These are phyloP conservation scores for Muschampia staudingeri DNA, from an alignment of 2,888 invertebrate genomes.

Conservation along the genomic window DNA sequence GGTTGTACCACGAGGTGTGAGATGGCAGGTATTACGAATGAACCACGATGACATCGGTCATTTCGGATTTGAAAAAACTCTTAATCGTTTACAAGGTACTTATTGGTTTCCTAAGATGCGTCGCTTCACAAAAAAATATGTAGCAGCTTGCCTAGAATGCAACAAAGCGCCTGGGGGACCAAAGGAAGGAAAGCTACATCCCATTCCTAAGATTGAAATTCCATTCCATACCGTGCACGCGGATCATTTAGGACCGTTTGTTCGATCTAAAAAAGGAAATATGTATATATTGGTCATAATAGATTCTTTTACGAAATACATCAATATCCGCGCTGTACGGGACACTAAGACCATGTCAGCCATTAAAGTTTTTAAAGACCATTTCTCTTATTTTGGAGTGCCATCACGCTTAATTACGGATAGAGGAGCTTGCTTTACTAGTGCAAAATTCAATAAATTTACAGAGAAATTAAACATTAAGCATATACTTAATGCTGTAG, in stretches of 20 bases:
- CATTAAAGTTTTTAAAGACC: conserved; percentile 56
- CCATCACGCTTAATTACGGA: conserved; percentile 65
- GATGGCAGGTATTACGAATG: conserved; percentile 60
- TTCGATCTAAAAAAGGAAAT: conserved; percentile 55
- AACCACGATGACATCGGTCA: conserved; percentile 64
- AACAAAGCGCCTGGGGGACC: background rate
- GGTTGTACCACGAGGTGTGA: conserved; percentile 65
- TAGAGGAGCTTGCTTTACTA: conserved; percentile 60
- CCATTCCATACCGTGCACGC: background rate
- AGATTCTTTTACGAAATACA: conserved; percentile 62
- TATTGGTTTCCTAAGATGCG: conserved; percentile 6
- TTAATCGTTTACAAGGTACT: background rate
- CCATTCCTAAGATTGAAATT: background rate
- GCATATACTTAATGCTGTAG: conserved; percentile 62
- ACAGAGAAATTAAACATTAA: conserved; percentile 44
- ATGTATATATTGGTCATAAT: conserved; percentile 60
- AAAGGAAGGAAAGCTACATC: background rate
- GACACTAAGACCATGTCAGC: conserved; percentile 59
- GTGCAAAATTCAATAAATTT: conserved; percentile 46
- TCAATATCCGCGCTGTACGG: conserved; percentile 56
- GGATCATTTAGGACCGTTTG: background rate
- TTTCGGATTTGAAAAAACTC: background rate
- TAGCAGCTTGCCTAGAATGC: background rate
- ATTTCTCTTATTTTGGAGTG: conserved; percentile 62
- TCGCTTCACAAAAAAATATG: background rate